Evolutionary conservation across 2,797 vertebrate genomes (phyloP).

Genomic region (Onychomys torridus): DNA sequence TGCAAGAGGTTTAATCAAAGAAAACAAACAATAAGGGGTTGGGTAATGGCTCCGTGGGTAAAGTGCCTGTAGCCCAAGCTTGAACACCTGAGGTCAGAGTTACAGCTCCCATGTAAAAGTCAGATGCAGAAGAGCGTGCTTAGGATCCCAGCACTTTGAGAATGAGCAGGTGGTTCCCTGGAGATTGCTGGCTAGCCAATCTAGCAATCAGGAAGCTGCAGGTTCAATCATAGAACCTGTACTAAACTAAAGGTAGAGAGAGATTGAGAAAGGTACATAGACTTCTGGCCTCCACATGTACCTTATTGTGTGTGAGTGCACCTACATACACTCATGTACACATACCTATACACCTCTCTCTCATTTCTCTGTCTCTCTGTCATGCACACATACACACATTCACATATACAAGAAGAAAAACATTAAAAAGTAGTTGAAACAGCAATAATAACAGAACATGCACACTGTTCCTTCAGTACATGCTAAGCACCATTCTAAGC

Average conservation of each 20-base stretch:
- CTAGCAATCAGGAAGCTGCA: background rate
- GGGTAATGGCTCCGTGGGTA: background rate
- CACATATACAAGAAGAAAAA: background rate
- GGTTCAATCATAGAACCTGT: background rate
- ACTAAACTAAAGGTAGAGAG: background rate
- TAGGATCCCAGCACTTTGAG: background rate
- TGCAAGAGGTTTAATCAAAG: constrained; percentile 6
- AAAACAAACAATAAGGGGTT: background rate
- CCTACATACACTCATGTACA: background rate
- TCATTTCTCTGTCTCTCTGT: too few relatives aligned
- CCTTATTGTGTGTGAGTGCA: background rate
- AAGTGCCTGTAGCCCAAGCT: background rate
- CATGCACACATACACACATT: background rate
- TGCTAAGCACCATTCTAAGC: background rate
- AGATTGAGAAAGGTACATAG: background rate
- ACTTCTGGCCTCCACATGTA: background rate
- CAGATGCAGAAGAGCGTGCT: background rate
- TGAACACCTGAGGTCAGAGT: background rate
- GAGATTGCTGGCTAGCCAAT: background rate
- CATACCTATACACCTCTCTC: background rate
- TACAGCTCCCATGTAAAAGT: background rate
- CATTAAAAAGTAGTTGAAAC: background rate
- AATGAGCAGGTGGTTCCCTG: background rate
- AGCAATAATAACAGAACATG: background rate
- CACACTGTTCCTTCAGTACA: background rate